Conservation (phyloP, 2,113 vertebrate species). For the Cinclus mexicanus region DNA sequence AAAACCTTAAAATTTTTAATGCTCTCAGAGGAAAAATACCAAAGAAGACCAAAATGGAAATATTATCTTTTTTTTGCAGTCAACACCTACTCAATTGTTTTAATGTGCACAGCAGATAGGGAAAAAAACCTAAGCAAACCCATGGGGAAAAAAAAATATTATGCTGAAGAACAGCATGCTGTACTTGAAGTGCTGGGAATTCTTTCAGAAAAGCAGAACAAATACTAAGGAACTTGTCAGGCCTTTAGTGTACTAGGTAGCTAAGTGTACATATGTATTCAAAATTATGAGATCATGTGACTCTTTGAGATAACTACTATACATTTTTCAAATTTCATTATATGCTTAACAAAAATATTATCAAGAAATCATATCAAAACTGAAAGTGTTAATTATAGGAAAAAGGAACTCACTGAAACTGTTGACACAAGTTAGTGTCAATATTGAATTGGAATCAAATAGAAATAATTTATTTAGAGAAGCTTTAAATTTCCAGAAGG, state of each 20-base stretch:
- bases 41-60: not conserved
- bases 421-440: not conserved
- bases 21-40: not conserved
- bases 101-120: not conserved
- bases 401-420: not conserved
- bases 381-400: not conserved
- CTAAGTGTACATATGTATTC: not conserved
- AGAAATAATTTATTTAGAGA: not conserved
- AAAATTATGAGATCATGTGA: not conserved
- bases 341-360: rapidly evolving
- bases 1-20: not conserved
- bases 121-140: not conserved
- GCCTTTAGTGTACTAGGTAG: not conserved
- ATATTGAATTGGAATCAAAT: not conserved
- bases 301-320: not conserved
- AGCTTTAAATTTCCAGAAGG: not conserved
- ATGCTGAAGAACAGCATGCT: not conserved
- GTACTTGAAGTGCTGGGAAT: not conserved
- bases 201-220: not conserved
- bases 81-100: not conserved
- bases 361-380: not conserved
- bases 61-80: not conserved
- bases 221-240: not conserved
- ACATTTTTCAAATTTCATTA: not conserved
- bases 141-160: not conserved